These are phyloP conservation scores for Archocentrus centrarchus DNA, from an alignment of 2,113 vertebrate species.

Conservation along the genomic window DNA sequence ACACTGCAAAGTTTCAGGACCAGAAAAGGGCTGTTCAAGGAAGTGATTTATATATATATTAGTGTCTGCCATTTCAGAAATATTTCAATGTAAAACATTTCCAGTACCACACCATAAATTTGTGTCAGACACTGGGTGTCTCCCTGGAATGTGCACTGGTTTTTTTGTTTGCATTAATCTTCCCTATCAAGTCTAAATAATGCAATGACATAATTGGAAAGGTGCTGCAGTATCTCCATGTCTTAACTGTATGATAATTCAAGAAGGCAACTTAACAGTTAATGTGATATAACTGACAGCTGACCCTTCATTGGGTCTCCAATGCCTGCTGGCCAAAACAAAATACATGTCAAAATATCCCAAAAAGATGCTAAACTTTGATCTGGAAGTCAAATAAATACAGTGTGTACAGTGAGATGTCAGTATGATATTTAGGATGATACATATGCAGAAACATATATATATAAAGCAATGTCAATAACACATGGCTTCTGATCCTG, in stretches of 20 bases:
- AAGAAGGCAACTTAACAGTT: not conserved
- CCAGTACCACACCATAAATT: not conserved
- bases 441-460: not conserved
- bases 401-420: conserved; percentile 13
- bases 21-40: not conserved
- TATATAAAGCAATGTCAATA: conserved; percentile 12
- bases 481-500: conserved; percentile 63
- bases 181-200: not conserved
- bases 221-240: not conserved
- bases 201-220: not conserved
- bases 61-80: conserved; percentile 16
- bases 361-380: conserved; percentile 13
- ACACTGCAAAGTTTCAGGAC: conserved; percentile 4
- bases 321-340: not conserved
- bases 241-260: not conserved
- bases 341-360: not conserved
- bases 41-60: not conserved
- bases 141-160: not conserved
- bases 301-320: not conserved
- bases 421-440: conserved; percentile 13
- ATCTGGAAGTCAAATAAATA: conserved; percentile 52
- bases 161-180: not conserved
- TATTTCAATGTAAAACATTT: not conserved
- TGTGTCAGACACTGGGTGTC: not conserved
- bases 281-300: not conserved